These are phyloP conservation scores for Cataglyphis altisquamis DNA, from an alignment of 2,888 invertebrate species.

Conservation along the genomic window DNA sequence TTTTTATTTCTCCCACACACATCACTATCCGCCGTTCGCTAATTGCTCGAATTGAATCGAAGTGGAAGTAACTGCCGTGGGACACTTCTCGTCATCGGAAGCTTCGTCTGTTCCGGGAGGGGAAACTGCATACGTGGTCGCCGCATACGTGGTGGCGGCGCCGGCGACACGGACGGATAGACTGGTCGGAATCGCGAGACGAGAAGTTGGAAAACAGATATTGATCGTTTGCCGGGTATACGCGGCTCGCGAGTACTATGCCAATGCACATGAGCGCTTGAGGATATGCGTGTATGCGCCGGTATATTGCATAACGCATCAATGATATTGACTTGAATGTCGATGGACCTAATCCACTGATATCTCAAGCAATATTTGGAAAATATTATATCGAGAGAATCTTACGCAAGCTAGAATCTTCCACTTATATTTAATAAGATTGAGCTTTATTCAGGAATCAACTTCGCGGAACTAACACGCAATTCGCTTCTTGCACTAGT, in stretches of 20 bases:
- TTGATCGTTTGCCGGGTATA: constrained; percentile 75
- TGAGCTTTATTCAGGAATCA: neutral
- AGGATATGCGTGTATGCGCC: constrained; percentile 10
- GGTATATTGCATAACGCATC: constrained; percentile 32
- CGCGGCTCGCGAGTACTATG: constrained; percentile 49
- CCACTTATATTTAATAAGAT: constrained; percentile 10
- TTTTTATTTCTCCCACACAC: neutral
- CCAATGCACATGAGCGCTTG: constrained; percentile 45
- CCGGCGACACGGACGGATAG: constrained; percentile 58
- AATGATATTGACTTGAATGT: constrained; percentile 22
- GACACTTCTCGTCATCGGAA: constrained; percentile 56
- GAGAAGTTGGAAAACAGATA: constrained; percentile 82
- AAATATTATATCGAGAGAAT: neutral
- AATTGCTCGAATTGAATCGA: constrained; percentile 37
- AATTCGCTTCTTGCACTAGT: neutral
- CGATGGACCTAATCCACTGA: constrained; percentile 2
- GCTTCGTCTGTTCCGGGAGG: constrained; percentile 43
- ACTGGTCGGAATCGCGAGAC: constrained; percentile 80
- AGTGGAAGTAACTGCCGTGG: constrained; percentile 30
- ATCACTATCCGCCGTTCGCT: neutral
- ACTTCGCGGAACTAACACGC: constrained; percentile 9
- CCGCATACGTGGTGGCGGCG: constrained; percentile 18
- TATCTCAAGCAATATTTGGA: constrained; percentile 20
- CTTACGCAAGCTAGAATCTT: neutral
- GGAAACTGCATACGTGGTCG: constrained; percentile 21